These are phyloP conservation scores for Sminthurides aquaticus DNA, from an alignment of 2,888 invertebrate species.

Conservation along the genomic window DNA sequence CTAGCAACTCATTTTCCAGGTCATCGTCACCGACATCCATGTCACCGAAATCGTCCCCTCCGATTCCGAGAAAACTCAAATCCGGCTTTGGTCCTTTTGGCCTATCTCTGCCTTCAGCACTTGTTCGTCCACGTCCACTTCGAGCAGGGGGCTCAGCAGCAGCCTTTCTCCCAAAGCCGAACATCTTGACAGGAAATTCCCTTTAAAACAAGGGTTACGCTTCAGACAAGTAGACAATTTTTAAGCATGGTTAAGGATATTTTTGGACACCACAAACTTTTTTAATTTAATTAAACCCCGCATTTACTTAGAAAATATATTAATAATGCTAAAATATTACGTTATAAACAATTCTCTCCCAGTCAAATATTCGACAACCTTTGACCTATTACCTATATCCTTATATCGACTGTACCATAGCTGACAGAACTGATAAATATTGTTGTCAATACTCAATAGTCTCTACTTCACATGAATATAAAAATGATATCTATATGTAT, in stretches of 20 bases:
- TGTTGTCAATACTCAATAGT: too few relatives aligned
- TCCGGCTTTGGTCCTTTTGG: not conserved
- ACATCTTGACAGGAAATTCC: not conserved
- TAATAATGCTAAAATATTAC: too few relatives aligned
- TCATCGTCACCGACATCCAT: constrained; percentile 64
- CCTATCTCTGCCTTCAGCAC: not conserved
- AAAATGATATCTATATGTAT: too few relatives aligned
- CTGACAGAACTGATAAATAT: too few relatives aligned
- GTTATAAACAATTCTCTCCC: too few relatives aligned
- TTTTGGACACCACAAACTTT: too few relatives aligned
- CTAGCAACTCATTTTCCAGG: constrained; percentile 77
- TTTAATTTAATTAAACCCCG: too few relatives aligned
- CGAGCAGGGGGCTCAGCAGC: not conserved
- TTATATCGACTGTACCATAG: too few relatives aligned
- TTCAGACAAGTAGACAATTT: constrained; percentile 1
- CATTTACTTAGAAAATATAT: too few relatives aligned
- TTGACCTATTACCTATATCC: too few relatives aligned
- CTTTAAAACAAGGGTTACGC: constrained; percentile 9
- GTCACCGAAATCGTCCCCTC: constrained; percentile 52
- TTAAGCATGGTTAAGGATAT: not conserved
- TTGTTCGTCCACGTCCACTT: not conserved
- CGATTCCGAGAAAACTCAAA: constrained; percentile 1
- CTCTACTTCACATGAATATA: too few relatives aligned
- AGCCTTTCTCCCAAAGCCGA: not conserved
- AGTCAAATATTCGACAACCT: too few relatives aligned